These are phyloP conservation scores for Dendrocincla fuliginosa DNA, from an alignment of 2,797 vertebrate species.

Conservation along the genomic window DNA sequence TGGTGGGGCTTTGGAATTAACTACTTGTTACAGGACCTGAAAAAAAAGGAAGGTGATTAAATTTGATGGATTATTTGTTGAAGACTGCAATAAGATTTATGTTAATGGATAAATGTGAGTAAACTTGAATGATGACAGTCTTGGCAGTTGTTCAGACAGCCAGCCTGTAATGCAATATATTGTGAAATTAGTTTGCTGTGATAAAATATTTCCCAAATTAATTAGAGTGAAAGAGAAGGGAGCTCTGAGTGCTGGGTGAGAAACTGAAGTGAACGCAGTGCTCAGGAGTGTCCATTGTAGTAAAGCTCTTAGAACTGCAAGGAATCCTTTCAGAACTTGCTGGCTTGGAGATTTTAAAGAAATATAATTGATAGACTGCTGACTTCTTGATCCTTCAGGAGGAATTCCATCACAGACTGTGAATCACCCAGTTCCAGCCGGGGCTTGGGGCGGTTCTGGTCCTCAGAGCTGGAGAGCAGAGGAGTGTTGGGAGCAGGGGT, in stretches of 20 bases:
- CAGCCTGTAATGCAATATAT: background rate
- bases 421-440: background rate
- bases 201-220: constrained; percentile 1
- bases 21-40: background rate
- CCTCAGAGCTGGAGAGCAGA: background rate
- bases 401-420: background rate
- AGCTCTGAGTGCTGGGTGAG: background rate
- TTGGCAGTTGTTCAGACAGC: background rate
- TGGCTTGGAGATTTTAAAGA: background rate
- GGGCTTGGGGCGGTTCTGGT: background rate
- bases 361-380: background rate
- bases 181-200: background rate
- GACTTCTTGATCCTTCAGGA: background rate
- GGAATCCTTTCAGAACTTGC: background rate
- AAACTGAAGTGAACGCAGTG: background rate
- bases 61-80: background rate
- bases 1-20: background rate
- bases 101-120: background rate
- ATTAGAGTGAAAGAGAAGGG: background rate
- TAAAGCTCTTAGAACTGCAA: background rate
- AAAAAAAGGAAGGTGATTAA: background rate
- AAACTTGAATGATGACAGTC: background rate
- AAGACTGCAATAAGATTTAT: constrained; percentile 5
- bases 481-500: background rate
- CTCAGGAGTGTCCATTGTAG: background rate